Conservation (phyloP, 2,888 invertebrate species). For the Melipona bicolor region DNA sequence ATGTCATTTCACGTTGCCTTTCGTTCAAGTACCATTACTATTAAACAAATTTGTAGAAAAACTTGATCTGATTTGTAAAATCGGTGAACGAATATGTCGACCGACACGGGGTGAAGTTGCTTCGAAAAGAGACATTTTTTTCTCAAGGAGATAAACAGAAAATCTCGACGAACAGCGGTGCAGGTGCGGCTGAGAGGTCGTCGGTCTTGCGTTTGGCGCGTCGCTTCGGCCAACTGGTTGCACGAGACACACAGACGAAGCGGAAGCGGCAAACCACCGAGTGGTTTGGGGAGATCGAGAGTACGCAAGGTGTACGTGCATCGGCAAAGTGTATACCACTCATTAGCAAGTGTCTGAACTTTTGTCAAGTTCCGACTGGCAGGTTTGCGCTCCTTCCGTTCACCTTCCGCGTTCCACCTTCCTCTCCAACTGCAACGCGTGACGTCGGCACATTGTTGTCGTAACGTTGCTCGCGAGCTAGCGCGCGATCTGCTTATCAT, state of each 20-base stretch:
- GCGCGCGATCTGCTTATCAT: slow-evolving; percentile 24
- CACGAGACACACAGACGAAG: slow-evolving; percentile 62
- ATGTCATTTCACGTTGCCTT: too few relatives aligned
- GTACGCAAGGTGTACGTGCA: slow-evolving; percentile 39
- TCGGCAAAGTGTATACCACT: slow-evolving; percentile 75
- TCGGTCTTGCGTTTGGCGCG: slow-evolving; percentile 35
- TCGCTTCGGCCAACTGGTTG: slow-evolving; percentile 54
- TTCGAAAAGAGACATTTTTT: neutral
- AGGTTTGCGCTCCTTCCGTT: slow-evolving; percentile 17
- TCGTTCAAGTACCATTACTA: too few relatives aligned
- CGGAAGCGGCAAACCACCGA: slow-evolving; percentile 66
- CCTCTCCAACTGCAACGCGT: slow-evolving; percentile 47
- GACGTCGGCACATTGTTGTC: slow-evolving; percentile 43
- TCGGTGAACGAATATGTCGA: neutral
- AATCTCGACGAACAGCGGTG: slow-evolving; percentile 12
- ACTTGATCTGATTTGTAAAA: too few relatives aligned
- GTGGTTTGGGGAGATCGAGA: slow-evolving; percentile 61
- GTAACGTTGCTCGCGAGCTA: slow-evolving; percentile 16
- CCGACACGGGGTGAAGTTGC: too few relatives aligned
- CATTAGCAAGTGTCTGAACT: slow-evolving; percentile 81
- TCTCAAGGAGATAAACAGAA: slow-evolving; percentile 1
- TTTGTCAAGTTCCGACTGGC: slow-evolving; percentile 74
- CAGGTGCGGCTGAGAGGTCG: slow-evolving; percentile 54
- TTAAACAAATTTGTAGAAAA: too few relatives aligned
- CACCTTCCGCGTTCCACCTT: slow-evolving; percentile 23